phyloP scores from a whole-genome alignment of 2,797 vertebrate genomes.

The Lithobates pipiens region DNA sequence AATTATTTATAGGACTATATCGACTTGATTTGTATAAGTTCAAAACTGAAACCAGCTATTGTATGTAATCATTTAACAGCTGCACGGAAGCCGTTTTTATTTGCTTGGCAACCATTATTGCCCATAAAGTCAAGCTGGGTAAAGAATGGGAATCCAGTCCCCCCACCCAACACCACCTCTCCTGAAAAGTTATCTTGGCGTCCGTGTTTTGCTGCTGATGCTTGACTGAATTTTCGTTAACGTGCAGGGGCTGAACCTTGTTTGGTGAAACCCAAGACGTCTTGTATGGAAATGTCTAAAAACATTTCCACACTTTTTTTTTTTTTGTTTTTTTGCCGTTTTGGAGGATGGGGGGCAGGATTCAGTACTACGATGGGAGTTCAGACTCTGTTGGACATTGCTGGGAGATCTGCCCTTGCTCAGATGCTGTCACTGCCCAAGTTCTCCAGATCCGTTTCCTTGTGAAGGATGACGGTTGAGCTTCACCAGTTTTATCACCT shows the following conservation, averaged over 20 bases:
- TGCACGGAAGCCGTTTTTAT: not conserved
- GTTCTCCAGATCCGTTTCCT: no score
- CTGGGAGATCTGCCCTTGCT: no score
- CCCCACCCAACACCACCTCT: not conserved
- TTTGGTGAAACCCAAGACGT: not conserved
- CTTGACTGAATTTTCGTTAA: not conserved
- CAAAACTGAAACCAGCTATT: slow-evolving; percentile 79
- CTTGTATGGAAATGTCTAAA: not conserved
- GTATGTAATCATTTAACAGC: not conserved
- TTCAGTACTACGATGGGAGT: no score
- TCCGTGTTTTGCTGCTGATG: slow-evolving; percentile 38
- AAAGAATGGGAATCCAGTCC: not conserved
- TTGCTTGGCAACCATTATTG: not conserved
- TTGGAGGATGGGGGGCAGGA: no score
- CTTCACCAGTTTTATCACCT: no score
- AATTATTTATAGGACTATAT: slow-evolving; percentile 88
- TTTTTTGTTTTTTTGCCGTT: no score
- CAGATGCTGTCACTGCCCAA: no score
- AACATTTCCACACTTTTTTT: no score
- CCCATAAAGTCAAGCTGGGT: not conserved
- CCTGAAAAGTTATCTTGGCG: not conserved
- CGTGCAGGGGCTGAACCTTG: not conserved
- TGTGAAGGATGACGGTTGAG: no score
- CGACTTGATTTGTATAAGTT: slow-evolving; percentile 86
- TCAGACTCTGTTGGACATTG: no score